Base-by-base conservation (phyloP, 2,797 vertebrate species). In the Urocyon cinereoargenteus region DNA sequence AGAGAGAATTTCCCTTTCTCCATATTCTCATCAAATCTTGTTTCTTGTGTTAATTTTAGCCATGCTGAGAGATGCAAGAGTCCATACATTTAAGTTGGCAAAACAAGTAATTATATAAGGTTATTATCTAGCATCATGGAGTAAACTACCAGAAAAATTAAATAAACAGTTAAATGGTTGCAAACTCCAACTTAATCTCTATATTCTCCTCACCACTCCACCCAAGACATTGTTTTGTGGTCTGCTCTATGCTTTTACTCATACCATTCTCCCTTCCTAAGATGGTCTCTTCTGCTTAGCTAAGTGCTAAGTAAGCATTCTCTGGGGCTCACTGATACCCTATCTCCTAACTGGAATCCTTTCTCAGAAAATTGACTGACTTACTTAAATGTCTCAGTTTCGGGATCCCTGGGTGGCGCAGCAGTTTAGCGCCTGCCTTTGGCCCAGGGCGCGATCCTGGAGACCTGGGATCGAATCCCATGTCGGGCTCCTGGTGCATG, bases 61-160 rank as follows among this genome's bases (percentile, higher is more conserved):
- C 64, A 61, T 66, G 31, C 31, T 66, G 64, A 64, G 28, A n/a
- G 64, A 66, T n/a, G 31, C 64, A 66, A n/a, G 64, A 66, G 31
- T 66, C 14, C 64, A 66, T n/a, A 92, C 90, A 94, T 53, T 66
- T 88, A 15, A 64, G 16, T 45, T 79, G 34, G 24, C 72, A 64
- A 94, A 24, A 75, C 36, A 95, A 73, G 34, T 31, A 81, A 21
- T 36, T n/a, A 92, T 13, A 68, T 49, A 88, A 91, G 66, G 49
- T 90, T 78, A 93, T 88, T 55, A 83, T 28, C 18, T 36, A 84
- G 45, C 77, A 51, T 95, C 87, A 82, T 12, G 40, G 18, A 93
- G 86, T 62, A 83, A 72, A 87, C 14, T 72, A 87, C 51, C 31
- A 73, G 55, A 73, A 87, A 96, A 86, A 91, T 57, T 45, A 85